Evolutionary conservation across 2,113 vertebrate genomes (phyloP).

Genomic region (Rallus limicola): DNA sequence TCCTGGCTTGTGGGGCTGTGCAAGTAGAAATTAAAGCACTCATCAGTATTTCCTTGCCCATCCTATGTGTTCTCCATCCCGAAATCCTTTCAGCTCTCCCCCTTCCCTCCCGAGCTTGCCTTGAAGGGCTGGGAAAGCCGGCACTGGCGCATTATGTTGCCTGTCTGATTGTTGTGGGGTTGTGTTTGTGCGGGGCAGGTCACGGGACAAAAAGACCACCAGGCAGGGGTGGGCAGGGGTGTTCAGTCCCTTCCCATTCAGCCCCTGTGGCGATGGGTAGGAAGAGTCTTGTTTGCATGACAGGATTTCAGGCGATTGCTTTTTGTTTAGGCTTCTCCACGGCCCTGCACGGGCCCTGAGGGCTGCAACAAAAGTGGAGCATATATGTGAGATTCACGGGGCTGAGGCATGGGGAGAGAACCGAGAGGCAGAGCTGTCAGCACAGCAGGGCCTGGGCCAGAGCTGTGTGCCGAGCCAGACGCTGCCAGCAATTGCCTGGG

Average conservation of each 20-base stretch:
- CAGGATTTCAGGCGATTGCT: conserved; percentile 32
- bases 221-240: background rate
- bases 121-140: conserved; percentile 55
- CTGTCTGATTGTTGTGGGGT: conserved; percentile 50
- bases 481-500: background rate
- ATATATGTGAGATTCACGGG: conserved; percentile 6
- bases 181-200: conserved; percentile 62
- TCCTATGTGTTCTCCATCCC: background rate
- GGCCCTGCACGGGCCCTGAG: background rate
- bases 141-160: background rate
- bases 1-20: background rate
- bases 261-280: conserved; percentile 18
- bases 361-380: conserved; percentile 32
- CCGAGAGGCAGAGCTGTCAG: background rate
- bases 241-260: conserved; percentile 47
- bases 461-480: background rate
- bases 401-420: background rate
- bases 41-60: background rate
- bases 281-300: conserved; percentile 63
- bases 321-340: conserved; percentile 48
- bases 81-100: conserved; percentile 31
- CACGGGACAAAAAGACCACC: conserved; percentile 67
- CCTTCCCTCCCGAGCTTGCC: background rate
- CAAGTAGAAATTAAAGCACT: background rate
- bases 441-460: background rate